phyloP scores from a whole-genome alignment of 2,888 invertebrate species.

The Sialis fuliginosa region DNA sequence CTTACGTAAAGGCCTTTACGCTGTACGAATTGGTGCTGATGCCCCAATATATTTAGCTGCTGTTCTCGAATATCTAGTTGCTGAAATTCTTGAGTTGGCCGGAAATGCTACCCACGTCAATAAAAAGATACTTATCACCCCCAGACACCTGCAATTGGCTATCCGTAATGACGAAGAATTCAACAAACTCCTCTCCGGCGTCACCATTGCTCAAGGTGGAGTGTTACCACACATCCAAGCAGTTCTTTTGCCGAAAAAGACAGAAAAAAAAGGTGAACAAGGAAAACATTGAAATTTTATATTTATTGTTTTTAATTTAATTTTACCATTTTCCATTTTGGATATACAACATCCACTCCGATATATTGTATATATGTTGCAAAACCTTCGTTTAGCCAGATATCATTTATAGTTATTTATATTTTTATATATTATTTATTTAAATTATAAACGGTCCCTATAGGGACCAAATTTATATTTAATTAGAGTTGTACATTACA shows the following conservation, averaged over 20 bases:
- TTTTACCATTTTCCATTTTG: constrained; percentile 65
- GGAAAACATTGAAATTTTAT: no score
- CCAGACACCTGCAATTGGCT: constrained; percentile 3
- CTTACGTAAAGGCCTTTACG: constrained; percentile 41
- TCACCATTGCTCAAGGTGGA: no score
- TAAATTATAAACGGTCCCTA: no score
- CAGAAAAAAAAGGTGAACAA: no score
- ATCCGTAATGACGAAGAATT: no score
- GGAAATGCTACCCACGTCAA: constrained; percentile 5
- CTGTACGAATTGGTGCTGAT: constrained; percentile 14
- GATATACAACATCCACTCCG: constrained; percentile 48
- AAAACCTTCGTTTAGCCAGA: constrained; percentile 90
- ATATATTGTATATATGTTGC: constrained; percentile 79
- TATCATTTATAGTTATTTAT: constrained; percentile 20
- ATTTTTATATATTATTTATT: no score
- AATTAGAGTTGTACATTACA: no score
- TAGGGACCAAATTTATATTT: no score
- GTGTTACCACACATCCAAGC: no score
- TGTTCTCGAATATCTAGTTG: constrained; percentile 5
- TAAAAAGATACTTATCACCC: constrained; percentile 5
- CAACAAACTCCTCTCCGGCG: no score
- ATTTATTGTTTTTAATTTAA: background rate
- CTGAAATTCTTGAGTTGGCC: constrained; percentile 7
- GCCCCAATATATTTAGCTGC: constrained; percentile 6
- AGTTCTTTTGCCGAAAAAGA: no score